A percentile compares a stretch with the other conserved stretches of the same genome.
Evolutionary conservation across 2,888 invertebrate species (phyloP).

Genomic region (Diaperis boleti): DNA sequence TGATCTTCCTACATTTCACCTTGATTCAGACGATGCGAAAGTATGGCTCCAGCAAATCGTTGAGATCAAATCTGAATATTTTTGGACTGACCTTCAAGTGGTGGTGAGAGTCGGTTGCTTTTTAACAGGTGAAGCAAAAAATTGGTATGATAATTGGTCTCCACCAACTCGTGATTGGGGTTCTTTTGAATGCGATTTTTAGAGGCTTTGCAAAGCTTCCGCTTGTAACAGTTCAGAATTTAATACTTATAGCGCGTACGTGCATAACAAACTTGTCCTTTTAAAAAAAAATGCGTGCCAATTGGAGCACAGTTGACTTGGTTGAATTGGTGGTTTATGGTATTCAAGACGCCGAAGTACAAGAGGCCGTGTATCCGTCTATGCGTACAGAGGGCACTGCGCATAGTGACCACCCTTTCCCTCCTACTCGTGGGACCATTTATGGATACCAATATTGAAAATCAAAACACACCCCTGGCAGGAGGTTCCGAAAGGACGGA

Average conservation of each 20-base stretch:
- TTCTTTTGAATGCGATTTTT: slow-evolving; percentile 37
- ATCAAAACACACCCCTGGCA: too few species aligned
- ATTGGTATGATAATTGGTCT: slow-evolving; percentile 37
- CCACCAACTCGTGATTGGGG: slow-evolving; percentile 27
- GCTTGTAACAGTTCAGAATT: slow-evolving; percentile 24
- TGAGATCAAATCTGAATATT: slow-evolving; percentile 36
- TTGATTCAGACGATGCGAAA: slow-evolving; percentile 38
- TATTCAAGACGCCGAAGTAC: too few species aligned
- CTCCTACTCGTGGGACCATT: too few species aligned
- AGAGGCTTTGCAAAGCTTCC: slow-evolving; percentile 11
- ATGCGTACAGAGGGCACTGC: too few species aligned
- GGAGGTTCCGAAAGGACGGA: too few species aligned
- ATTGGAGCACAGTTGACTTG: too few species aligned
- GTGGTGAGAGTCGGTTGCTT: slow-evolving; percentile 40
- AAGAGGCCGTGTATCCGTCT: too few species aligned
- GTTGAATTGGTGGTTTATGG: too few species aligned
- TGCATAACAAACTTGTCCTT: slow-evolving; percentile 22
- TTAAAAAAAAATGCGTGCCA: too few species aligned
- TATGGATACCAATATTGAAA: too few species aligned
- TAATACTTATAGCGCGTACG: slow-evolving; percentile 36
- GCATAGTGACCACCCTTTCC: too few species aligned
- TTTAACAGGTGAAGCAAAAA: slow-evolving; percentile 23
- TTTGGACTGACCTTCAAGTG: slow-evolving; percentile 35
- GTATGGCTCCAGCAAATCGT: slow-evolving; percentile 37
- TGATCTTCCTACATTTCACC: slow-evolving; percentile 38